Conservation (phyloP, 2,888 invertebrate species). For the Plemyria rubiginata region DNA sequence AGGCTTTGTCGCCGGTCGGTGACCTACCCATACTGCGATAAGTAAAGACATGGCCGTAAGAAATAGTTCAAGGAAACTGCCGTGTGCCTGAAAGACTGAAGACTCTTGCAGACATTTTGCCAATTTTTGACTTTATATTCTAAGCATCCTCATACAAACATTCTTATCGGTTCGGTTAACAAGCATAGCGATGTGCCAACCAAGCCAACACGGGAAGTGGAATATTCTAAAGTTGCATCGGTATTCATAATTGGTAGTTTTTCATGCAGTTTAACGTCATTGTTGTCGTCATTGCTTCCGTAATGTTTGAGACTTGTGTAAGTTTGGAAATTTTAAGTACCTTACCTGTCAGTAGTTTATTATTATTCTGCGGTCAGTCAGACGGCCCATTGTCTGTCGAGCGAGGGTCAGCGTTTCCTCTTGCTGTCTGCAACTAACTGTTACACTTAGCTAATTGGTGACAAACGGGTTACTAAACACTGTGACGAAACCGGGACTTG, state of each 20-base stretch:
- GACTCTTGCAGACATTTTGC: too few relatives aligned
- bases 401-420: slow-evolving; percentile 43
- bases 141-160: too few relatives aligned
- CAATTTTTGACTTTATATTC: too few relatives aligned
- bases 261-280: slow-evolving; percentile 31
- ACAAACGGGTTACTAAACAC: slow-evolving; percentile 34
- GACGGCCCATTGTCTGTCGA: slow-evolving; percentile 30
- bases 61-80: background rate
- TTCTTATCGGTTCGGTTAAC: slow-evolving; percentile 15
- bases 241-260: slow-evolving; percentile 37
- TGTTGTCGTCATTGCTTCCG: slow-evolving; percentile 32
- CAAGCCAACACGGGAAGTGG: slow-evolving; percentile 27
- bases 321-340: background rate
- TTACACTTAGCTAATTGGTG: slow-evolving; percentile 32
- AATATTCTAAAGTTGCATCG: slow-evolving; percentile 24
- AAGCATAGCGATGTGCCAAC: slow-evolving; percentile 24
- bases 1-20: slow-evolving; percentile 26
- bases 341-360: background rate
- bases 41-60: background rate
- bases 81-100: background rate
- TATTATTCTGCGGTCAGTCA: background rate
- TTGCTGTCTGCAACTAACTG: slow-evolving; percentile 26
- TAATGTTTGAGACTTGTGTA: slow-evolving; percentile 20
- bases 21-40: slow-evolving; percentile 20
- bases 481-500: slow-evolving; percentile 24